A percentile compares a stretch with the other conserved stretches of the same genome.
Evolutionary conservation across 2,797 vertebrate species (phyloP).

Genomic region (Manis javanica): DNA sequence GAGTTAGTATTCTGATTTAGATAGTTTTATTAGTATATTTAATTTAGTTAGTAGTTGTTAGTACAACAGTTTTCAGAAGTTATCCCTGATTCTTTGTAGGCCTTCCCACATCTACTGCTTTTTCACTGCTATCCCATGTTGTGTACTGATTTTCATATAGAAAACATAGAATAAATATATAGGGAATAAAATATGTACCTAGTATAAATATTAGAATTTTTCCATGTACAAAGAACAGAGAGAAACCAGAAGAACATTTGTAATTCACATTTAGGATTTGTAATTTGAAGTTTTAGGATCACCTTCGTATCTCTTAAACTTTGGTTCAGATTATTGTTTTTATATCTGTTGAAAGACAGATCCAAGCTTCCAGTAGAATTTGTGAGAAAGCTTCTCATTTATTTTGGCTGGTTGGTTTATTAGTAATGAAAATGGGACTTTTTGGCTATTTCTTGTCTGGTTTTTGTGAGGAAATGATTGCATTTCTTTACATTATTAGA

Average conservation of each 20-base stretch:
- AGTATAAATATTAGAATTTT: background rate
- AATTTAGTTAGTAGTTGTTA: too few relatives aligned
- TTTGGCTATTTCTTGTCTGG: slow-evolving; percentile 85
- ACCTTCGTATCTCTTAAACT: background rate
- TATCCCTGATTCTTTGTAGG: background rate
- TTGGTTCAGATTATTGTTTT: slow-evolving; percentile 13
- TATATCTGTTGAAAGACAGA: slow-evolving; percentile 6
- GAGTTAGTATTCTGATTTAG: background rate
- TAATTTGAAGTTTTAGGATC: background rate
- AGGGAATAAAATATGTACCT: background rate
- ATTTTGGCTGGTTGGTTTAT: slow-evolving; percentile 79
- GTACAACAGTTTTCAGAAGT: background rate
- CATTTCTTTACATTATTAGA: slow-evolving; percentile 89
- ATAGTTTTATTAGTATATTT: too few relatives aligned
- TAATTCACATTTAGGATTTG: background rate
- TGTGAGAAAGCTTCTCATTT: slow-evolving; percentile 74
- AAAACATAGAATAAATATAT: background rate
- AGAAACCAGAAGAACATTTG: background rate
- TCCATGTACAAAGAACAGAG: background rate
- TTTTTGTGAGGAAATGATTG: slow-evolving; percentile 86
- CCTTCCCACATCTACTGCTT: background rate
- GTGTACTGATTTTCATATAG: background rate
- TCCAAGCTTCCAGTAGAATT: slow-evolving; percentile 81
- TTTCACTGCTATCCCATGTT: background rate
- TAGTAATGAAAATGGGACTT: slow-evolving; percentile 86